Evolutionary conservation across 2,113 vertebrate species (phyloP).

Genomic region (Lucifuga dentata): DNA sequence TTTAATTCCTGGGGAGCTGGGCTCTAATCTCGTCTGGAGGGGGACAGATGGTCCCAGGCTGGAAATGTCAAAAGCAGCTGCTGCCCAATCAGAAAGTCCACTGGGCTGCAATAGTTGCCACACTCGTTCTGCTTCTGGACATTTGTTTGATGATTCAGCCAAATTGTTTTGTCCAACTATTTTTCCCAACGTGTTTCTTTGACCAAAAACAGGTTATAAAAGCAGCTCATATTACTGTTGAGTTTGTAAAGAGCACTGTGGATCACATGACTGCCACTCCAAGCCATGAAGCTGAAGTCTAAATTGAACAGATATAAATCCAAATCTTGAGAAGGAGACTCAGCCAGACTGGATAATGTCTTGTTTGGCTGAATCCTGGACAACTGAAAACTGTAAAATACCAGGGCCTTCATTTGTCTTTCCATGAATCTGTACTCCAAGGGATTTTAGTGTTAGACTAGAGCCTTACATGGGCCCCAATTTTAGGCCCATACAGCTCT

Average conservation of each 20-base stretch:
- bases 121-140: conserved; percentile 4
- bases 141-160: conserved; percentile 17
- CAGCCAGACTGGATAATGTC: no score
- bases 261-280: background rate
- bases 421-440: no score
- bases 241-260: background rate
- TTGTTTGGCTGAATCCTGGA: no score
- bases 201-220: background rate
- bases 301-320: background rate
- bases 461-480: no score
- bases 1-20: conserved; percentile 54
- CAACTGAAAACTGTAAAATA: no score
- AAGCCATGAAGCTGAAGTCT: background rate
- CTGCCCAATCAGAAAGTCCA: conserved; percentile 46
- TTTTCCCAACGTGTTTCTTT: background rate
- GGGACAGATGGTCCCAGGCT: conserved; percentile 56
- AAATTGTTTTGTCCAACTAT: conserved; percentile 6
- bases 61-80: conserved; percentile 62
- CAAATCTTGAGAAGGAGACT: no score
- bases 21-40: conserved; percentile 42
- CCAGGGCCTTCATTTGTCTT: no score
- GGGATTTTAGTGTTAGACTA: no score
- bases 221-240: no score
- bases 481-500: no score
- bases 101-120: conserved; percentile 22